Percentiles rank a stretch among this genome's conserved stretches.
phyloP scores from a whole-genome alignment of 2,797 vertebrate genomes.

The Darevskia mixta region DNA sequence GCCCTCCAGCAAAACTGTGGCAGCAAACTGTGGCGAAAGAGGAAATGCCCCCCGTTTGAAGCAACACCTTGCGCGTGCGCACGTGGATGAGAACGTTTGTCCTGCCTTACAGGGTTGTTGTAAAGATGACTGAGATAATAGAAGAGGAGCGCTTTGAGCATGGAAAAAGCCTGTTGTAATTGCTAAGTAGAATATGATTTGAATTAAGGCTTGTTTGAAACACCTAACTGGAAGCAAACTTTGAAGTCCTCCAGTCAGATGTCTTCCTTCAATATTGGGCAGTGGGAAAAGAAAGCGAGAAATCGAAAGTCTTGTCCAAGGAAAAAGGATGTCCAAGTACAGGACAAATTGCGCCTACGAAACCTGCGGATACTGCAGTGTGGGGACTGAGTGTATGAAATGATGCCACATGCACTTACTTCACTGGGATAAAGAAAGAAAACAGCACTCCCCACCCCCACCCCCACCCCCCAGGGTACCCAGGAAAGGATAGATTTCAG shows the following conservation, averaged over 20 bases:
- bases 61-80: not conserved
- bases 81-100: not conserved
- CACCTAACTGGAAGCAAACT: not conserved
- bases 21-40: not conserved
- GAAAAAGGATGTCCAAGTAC: not conserved
- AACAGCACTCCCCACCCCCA: not conserved
- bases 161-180: not conserved
- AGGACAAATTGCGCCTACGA: not conserved
- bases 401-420: no score
- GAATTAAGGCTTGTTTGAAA: no score
- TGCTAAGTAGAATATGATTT: not conserved
- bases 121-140: not conserved
- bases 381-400: not conserved
- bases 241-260: not conserved
- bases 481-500: not conserved
- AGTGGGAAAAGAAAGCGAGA: not conserved
- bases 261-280: not conserved
- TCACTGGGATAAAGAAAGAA: no score
- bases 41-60: not conserved
- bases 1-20: not conserved
- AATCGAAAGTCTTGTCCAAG: not conserved
- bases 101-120: not conserved
- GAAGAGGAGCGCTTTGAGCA: not conserved
- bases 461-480: not conserved
- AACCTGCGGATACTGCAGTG: not conserved